phyloP scores from a whole-genome alignment of 1,140 invertebrate species.

The Lordiphosa clarofinis region DNA sequence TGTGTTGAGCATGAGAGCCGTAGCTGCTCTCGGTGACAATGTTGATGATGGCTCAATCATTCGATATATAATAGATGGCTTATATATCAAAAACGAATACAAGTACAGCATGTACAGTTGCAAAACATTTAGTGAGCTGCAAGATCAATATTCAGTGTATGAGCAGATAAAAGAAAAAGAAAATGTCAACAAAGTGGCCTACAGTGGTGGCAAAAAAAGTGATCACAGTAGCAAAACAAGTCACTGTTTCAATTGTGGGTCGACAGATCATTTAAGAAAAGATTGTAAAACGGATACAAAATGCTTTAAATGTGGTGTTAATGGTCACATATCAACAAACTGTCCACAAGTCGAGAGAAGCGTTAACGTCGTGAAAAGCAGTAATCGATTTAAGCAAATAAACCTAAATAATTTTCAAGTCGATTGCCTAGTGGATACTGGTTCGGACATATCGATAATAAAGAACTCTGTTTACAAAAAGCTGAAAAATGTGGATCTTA shows the following conservation, averaged over 20 bases:
- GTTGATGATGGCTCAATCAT: not conserved
- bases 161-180: slow-evolving; percentile 1
- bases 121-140: slow-evolving; percentile 8
- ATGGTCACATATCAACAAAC: slow-evolving; percentile 21
- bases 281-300: slow-evolving; percentile 21
- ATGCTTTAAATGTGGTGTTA: slow-evolving; percentile 21
- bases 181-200: not conserved
- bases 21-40: not conserved
- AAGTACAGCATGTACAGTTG: slow-evolving; percentile 5
- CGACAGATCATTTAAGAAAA: slow-evolving; percentile 8
- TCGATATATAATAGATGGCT: not conserved
- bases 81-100: not conserved
- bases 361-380: slow-evolving; percentile 3
- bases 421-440: slow-evolving; percentile 15
- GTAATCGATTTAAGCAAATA: slow-evolving; percentile 9
- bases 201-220: slow-evolving; percentile 5
- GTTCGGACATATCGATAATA: slow-evolving; percentile 14
- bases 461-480: slow-evolving; percentile 5
- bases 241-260: slow-evolving; percentile 23
- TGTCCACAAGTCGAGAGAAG: slow-evolving; percentile 4
- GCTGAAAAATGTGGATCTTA: slow-evolving; percentile 1
- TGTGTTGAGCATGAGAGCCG: too few relatives aligned
- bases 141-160: slow-evolving; percentile 8
- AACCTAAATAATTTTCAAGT: slow-evolving; percentile 1
- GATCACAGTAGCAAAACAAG: not conserved